Evolutionary conservation across 1,140 invertebrate species (phyloP).

Genomic region (Ceratitis capitata): DNA sequence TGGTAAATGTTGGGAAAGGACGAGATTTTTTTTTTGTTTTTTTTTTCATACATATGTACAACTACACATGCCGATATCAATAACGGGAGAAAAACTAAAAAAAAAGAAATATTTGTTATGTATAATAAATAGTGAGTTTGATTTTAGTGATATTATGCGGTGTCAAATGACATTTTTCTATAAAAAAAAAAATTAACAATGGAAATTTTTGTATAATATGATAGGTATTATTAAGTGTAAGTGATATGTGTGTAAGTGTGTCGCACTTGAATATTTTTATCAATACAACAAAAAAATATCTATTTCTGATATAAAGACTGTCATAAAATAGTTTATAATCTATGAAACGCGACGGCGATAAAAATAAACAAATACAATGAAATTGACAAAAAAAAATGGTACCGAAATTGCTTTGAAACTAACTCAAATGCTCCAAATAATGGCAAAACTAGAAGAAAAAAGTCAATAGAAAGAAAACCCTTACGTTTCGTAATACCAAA

Average conservation of each 20-base stretch:
- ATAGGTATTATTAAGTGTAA: background rate
- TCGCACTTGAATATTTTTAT: background rate
- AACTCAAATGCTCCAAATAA: background rate
- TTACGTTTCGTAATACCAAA: too few species aligned
- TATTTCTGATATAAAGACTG: background rate
- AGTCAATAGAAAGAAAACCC: background rate
- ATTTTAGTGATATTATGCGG: background rate
- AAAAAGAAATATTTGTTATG: background rate
- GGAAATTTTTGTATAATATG: background rate
- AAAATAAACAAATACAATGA: background rate
- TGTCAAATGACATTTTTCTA: background rate
- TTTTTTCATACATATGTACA: background rate
- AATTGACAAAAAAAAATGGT: background rate
- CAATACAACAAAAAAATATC: background rate
- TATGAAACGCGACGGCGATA: background rate
- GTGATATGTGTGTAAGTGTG: background rate
- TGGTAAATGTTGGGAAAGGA: constrained; percentile 19
- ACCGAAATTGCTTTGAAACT: background rate
- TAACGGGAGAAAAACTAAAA: background rate
- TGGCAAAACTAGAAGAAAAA: background rate
- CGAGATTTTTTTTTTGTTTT: background rate
- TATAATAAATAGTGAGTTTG: background rate
- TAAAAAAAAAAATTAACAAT: background rate
- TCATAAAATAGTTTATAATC: background rate
- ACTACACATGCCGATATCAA: background rate